Percentiles rank a stretch among this genome's conserved stretches.
phyloP scores from a whole-genome alignment of 2,888 invertebrate genomes.

The Carterocephalus palaemon region DNA sequence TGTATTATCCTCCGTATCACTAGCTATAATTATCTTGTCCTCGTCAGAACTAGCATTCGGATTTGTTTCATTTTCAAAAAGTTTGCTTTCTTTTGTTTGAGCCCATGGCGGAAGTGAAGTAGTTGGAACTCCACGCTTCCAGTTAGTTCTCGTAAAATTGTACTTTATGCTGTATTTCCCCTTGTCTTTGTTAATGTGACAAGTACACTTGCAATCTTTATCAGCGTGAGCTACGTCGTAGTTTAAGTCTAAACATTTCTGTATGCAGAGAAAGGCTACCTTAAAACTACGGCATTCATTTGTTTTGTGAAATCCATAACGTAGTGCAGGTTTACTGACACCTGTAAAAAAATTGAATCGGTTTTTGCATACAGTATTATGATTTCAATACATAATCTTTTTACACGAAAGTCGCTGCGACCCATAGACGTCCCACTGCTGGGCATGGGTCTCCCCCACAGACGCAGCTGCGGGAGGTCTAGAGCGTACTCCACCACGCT shows the following conservation, averaged over 20 bases:
- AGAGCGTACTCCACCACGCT: no score
- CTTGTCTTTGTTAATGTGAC: constrained; percentile 44
- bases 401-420: no score
- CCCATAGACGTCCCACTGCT: no score
- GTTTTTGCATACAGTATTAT: constrained; percentile 10
- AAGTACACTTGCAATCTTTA: constrained; percentile 52
- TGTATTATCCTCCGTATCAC: background rate
- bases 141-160: constrained; percentile 31
- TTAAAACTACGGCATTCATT: constrained; percentile 46
- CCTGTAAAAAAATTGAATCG: constrained; percentile 19
- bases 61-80: background rate
- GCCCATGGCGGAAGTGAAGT: constrained; percentile 52
- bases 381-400: background rate
- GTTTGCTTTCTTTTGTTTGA: background rate
- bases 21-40: no score
- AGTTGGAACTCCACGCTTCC: constrained; percentile 47
- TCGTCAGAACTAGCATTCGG: background rate
- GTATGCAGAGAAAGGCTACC: constrained; percentile 51
- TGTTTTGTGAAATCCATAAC: constrained; percentile 59
- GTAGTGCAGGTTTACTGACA: constrained; percentile 37
- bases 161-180: constrained; percentile 31
- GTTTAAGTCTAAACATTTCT: constrained; percentile 49
- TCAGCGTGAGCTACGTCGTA: constrained; percentile 54
- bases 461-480: no score
- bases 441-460: no score